phyloP scores from a whole-genome alignment of 2,113 vertebrate genomes.

The Thalassarche chlororhynchos region DNA sequence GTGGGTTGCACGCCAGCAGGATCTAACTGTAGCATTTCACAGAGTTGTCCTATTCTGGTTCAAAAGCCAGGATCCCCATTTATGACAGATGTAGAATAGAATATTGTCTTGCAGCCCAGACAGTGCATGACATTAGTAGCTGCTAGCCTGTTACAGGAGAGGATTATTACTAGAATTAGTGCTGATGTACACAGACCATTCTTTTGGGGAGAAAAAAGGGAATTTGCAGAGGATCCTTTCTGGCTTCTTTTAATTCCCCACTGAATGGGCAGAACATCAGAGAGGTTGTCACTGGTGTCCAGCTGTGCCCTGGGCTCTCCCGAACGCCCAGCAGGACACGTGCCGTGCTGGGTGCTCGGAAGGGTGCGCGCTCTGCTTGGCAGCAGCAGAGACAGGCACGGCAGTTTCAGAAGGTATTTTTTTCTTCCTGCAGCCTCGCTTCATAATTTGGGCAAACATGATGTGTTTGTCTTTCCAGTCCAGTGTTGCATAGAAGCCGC shows the following conservation, averaged over 20 bases:
- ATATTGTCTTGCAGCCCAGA: not conserved
- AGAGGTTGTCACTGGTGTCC: not conserved
- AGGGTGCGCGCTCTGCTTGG: no score
- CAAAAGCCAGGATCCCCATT: not conserved
- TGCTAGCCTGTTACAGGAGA: not conserved
- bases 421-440: not conserved
- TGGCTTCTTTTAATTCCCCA: not conserved
- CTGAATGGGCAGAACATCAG: not conserved
- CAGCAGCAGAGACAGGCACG: not conserved
- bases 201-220: not conserved
- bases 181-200: not conserved
- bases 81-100: not conserved
- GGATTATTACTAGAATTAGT: not conserved
- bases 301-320: not conserved
- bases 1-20: not conserved
- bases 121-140: not conserved
- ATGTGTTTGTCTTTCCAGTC: not conserved
- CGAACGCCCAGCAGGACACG: accelerated
- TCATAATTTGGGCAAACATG: not conserved
- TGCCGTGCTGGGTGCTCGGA: not conserved
- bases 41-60: not conserved
- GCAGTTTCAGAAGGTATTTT: not conserved
- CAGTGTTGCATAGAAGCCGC: not conserved
- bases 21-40: not conserved
- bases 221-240: not conserved